Percentiles rank a stretch among this genome's conserved stretches.
phyloP scores from a whole-genome alignment of 2,797 vertebrate genomes.

The Lithobates sylvaticus region DNA sequence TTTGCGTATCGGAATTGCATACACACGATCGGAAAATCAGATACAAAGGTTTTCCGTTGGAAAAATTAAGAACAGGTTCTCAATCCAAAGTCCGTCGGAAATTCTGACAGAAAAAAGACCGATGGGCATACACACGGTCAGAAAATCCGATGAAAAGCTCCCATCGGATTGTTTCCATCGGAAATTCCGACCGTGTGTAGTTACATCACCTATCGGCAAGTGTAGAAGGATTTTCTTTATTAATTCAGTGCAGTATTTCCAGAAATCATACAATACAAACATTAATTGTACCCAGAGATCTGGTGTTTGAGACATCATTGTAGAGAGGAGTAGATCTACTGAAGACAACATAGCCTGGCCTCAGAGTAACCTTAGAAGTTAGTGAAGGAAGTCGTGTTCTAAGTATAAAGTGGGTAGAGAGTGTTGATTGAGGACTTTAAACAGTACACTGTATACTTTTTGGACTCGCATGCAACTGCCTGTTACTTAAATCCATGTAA shows the following conservation, averaged over 20 bases:
- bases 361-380: conserved; percentile 54
- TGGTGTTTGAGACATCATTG: background rate
- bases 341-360: conserved; percentile 28
- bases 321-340: conserved; percentile 30
- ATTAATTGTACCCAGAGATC: background rate
- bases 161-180: too few relatives aligned
- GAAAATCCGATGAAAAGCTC: too few relatives aligned
- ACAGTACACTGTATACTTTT: conserved; percentile 11
- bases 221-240: background rate
- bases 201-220: too few relatives aligned
- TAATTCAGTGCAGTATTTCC: background rate
- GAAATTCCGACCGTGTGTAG: too few relatives aligned
- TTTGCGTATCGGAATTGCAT: too few relatives aligned
- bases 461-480: conserved; percentile 33
- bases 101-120: too few relatives aligned
- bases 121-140: too few relatives aligned
- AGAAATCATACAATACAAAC: background rate
- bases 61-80: too few relatives aligned
- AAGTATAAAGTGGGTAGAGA: conserved; percentile 50
- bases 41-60: too few relatives aligned
- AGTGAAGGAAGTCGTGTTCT: conserved; percentile 53
- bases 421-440: conserved; percentile 54
- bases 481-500: conserved; percentile 42
- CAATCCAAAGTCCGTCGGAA: too few relatives aligned
- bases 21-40: too few relatives aligned